These are phyloP conservation scores for Aplochiton taeniatus DNA, from an alignment of 2,797 vertebrate species.

Conservation along the genomic window DNA sequence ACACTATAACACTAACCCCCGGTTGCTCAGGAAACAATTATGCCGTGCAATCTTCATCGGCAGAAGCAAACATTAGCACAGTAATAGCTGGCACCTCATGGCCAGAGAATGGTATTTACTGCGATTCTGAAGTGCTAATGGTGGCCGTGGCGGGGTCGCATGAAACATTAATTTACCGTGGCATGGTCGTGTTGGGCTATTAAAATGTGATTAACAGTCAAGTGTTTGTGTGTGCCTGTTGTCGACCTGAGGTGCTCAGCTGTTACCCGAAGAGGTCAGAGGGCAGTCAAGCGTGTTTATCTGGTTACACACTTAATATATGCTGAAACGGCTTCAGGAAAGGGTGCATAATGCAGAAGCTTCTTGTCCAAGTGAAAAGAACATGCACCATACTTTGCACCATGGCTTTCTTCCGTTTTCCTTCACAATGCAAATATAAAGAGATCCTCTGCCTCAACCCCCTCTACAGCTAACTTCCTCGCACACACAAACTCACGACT, in stretches of 20 bases:
- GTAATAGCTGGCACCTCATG: conserved; percentile 50
- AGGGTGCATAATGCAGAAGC: background rate
- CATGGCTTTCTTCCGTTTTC: too few relatives aligned
- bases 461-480: background rate
- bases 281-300: background rate
- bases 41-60: conserved; percentile 39
- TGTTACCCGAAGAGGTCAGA: background rate
- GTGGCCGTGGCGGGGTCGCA: background rate
- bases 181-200: background rate
- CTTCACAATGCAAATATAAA: background rate
- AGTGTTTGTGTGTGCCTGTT: background rate
- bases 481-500: background rate
- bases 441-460: background rate
- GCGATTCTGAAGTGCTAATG: conserved; percentile 20
- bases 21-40: conserved; percentile 59
- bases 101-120: conserved; percentile 54
- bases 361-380: too few relatives aligned
- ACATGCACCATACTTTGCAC: background rate
- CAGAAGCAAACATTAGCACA: conserved; percentile 38
- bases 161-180: conserved; percentile 14
- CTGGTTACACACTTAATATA: background rate
- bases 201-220: background rate
- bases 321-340: too few relatives aligned
- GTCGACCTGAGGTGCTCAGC: background rate
- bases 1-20: conserved; percentile 43